Evolutionary conservation across 2,797 vertebrate species (phyloP), one percentile per base, ranked within the genome.

Genomic region (Melopsittacus undulatus): DNA sequence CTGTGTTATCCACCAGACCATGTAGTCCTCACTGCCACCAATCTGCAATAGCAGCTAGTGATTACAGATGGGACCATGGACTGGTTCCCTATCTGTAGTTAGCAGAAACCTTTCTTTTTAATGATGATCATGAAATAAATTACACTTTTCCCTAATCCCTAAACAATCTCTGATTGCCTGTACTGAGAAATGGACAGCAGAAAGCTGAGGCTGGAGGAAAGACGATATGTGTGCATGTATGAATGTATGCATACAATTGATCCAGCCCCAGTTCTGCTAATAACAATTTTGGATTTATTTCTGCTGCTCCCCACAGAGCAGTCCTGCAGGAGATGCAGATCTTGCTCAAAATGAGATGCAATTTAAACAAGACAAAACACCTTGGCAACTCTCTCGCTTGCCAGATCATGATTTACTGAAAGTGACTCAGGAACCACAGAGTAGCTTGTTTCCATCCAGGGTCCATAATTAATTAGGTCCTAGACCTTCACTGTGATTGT

Each of bases 351-450:
- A 96, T 84, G 91, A 94, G 96, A 95, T 94, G 88, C 90, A 93
- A 92, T 95, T 96, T 90, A 83, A 95, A 80, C 66, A 94, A 90
- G 83, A 96, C 83, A 97, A 95, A 97, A 93, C 89, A 91, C 88
- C 87, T 89, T 86, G 94, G 95, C 95, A 97, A 95, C 93, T 76
- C 90, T 70, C 79, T 89, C 0, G 1, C 56, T 83, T 91, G 86
- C 90, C 87, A 84, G 66, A 94, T 93, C 90, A 95, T 91, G 94
- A 94, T 97, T 96, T 96, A 96, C 91, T 87, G 92, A 87, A 92
- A 95, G 89, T 92, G 92, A 97, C 92, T 95, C 91, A 87, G 94
- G 91, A 95, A 91, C 57, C 74, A 92, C 78, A 91, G 56, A 94
- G 88, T 27, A 88, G 88, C 76, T 91, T 84, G 69, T 94, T 95